Conservation (phyloP, 2,113 vertebrate species). For the Pitta sordida region DNA sequence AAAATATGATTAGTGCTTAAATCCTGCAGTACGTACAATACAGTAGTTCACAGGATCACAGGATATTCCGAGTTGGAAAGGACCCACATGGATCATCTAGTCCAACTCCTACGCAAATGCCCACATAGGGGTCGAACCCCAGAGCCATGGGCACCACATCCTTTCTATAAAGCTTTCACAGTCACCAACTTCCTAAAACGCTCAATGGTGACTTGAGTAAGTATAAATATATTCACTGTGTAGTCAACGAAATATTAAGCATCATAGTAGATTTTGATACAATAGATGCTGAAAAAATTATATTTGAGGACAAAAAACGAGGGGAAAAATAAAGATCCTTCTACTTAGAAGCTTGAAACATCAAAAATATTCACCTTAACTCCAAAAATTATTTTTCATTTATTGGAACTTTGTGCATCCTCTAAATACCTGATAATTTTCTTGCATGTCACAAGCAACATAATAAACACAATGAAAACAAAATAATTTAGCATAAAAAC, state of each 20-base stretch:
- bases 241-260: conserved; percentile 39
- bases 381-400: neutral
- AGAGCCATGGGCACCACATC: too few species aligned
- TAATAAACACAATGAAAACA: neutral
- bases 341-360: neutral
- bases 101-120: too few species aligned
- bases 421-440: neutral
- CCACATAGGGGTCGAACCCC: too few species aligned
- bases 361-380: conserved; percentile 29
- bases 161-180: conserved; percentile 24
- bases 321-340: neutral
- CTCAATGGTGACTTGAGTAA: conserved; percentile 14
- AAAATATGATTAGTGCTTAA: conserved; percentile 5
- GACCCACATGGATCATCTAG: too few species aligned
- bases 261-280: neutral
- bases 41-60: neutral
- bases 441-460: neutral
- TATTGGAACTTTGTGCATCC: conserved; percentile 17
- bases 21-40: neutral
- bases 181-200: conserved; percentile 15
- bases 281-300: conserved; percentile 16
- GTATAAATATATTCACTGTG: neutral
- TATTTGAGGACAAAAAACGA: neutral
- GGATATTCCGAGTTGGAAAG: too few species aligned
- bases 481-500: neutral